Base-by-base conservation (phyloP, 2,888 invertebrate species). In the Ramazzottius varieornatus region DNA sequence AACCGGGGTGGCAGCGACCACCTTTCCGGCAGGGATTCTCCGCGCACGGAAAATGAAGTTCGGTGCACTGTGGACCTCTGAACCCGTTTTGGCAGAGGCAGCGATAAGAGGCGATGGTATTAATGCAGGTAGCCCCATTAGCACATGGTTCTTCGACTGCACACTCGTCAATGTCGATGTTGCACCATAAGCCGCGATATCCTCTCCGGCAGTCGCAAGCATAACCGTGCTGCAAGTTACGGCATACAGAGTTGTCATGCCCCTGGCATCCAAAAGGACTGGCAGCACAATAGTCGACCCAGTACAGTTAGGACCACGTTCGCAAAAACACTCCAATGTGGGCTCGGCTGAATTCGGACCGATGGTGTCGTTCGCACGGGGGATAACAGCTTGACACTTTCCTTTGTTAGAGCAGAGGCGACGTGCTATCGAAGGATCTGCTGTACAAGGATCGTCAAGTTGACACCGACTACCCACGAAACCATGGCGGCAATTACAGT, bases 61-160 rank as follows among this genome's bases (percentile, higher is more conserved):
- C 29, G 67, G 87, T 86, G 72, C 88, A 88, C 68, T 83, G 81
- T 67, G 82, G 82, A n/a, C 88, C 88, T 66, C 81, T 81, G 72
- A 82, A 83, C 46, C 86, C 86, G 33, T 83, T 79, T 0, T 84
- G 82, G 72, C 88, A 88, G 66, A 83, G 77, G 73, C 88, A 88
- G 67, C 83, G 82, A 77, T 82, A 88, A 73, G 79, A 78, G 8
- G n/a, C 54, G 4, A 54, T 24, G 4, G 8, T 24, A 29, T 54
- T 24, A 8, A 65, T 67, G 66, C 75, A 75, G 1, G 72, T 74
- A 63, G 73, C 75, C 4, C 72, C 73, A 66, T 74, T 73, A 33
- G 70, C 68, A 67, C 75, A 75, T 24, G 69, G 69, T 65, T 73
- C 71, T 33, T 72, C 71, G 8, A n/a, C n/a, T 33, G 71, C 70